Percentiles rank a stretch among this genome's conserved stretches.
Evolutionary conservation across 2,113 vertebrate genomes (phyloP).

Genomic region (Uria aalge): DNA sequence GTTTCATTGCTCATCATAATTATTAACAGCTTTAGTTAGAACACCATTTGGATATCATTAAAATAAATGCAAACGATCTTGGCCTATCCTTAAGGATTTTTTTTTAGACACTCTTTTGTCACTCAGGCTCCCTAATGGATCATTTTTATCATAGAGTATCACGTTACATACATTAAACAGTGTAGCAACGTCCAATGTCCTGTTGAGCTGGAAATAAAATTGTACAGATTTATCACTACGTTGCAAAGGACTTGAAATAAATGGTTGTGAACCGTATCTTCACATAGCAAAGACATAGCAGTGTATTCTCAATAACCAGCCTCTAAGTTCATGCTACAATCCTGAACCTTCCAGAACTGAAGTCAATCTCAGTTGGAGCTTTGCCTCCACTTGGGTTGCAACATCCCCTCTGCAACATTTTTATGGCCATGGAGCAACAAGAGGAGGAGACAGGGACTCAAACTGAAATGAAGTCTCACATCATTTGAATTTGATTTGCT

Average conservation of each 20-base stretch:
- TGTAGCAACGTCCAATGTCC: neutral
- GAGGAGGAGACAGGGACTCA: neutral
- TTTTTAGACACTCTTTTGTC: neutral
- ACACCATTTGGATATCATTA: constrained; percentile 16
- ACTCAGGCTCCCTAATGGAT: neutral
- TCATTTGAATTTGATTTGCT: neutral
- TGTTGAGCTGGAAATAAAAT: neutral
- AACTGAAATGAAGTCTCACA: neutral
- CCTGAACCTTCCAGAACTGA: neutral
- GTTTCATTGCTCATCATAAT: neutral
- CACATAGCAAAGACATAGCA: neutral
- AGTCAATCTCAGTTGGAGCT: neutral
- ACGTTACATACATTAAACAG: neutral
- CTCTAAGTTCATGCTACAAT: neutral
- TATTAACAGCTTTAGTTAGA: constrained; percentile 22
- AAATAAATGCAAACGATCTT: neutral
- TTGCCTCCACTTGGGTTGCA: neutral
- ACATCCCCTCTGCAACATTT: neutral
- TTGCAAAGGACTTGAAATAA: neutral
- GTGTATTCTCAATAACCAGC: neutral
- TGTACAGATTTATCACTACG: neutral
- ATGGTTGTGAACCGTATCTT: neutral
- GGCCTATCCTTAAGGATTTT: neutral
- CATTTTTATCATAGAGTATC: neutral
- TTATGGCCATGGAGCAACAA: neutral